phyloP scores from a whole-genome alignment of 1,140 invertebrate genomes.

The Chelonus insularis region DNA sequence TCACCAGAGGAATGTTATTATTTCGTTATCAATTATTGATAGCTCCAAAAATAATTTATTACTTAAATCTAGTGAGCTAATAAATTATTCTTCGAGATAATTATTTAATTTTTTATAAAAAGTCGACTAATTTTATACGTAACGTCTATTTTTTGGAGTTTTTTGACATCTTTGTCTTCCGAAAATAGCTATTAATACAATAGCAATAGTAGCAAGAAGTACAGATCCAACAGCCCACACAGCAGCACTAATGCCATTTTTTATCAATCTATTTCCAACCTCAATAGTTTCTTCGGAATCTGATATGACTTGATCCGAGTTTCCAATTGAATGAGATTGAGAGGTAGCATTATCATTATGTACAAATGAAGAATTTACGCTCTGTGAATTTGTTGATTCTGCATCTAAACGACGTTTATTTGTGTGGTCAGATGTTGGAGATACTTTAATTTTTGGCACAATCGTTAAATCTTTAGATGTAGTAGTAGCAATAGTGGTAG shows the following conservation, averaged over 20 bases:
- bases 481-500: conserved; percentile 17
- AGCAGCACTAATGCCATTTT: conserved; percentile 46
- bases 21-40: too few species aligned
- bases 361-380: neutral
- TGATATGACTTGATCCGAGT: neutral
- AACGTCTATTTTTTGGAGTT: conserved; percentile 54
- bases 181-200: conserved; percentile 51
- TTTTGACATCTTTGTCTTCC: conserved; percentile 46
- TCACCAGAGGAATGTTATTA: too few species aligned
- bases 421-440: neutral
- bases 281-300: neutral
- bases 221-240: conserved; percentile 47
- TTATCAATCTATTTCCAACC: conserved; percentile 29
- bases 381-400: neutral
- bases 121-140: conserved; percentile 42
- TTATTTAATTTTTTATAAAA: too few species aligned
- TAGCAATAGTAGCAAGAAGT: conserved; percentile 43
- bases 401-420: neutral
- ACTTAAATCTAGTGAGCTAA: too few species aligned
- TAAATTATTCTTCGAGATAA: too few species aligned
- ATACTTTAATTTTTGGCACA: neutral
- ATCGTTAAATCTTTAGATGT: conserved; percentile 1
- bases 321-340: neutral
- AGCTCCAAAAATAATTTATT: too few species aligned
- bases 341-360: too few species aligned